These are phyloP conservation scores for Thymelicus acteon DNA, from an alignment of 2,888 invertebrate species.

Conservation along the genomic window DNA sequence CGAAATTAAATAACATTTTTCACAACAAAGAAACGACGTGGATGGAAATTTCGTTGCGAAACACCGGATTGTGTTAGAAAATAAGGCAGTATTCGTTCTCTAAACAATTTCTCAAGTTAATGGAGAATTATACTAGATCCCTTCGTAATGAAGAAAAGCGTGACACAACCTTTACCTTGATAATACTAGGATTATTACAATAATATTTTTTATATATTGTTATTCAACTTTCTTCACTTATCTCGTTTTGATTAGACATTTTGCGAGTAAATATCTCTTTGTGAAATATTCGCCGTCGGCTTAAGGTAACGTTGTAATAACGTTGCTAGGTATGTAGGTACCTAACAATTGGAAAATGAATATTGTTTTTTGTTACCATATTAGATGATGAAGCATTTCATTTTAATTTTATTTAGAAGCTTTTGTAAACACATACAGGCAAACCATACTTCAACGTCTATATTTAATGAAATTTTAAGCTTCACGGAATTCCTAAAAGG, in stretches of 20 bases:
- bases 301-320: slow-evolving; percentile 16
- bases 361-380: background rate
- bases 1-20: slow-evolving; percentile 82
- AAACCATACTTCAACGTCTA: background rate
- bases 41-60: slow-evolving; percentile 69
- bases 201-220: slow-evolving; percentile 25
- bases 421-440: background rate
- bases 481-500: background rate
- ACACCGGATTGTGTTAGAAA: slow-evolving; percentile 65
- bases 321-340: slow-evolving; percentile 2
- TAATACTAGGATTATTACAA: slow-evolving; percentile 31
- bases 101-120: slow-evolving; percentile 68
- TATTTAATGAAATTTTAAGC: slow-evolving; percentile 1
- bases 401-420: background rate
- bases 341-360: background rate
- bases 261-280: slow-evolving; percentile 10
- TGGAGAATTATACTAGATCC: slow-evolving; percentile 60
- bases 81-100: slow-evolving; percentile 69
- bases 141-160: slow-evolving; percentile 38
- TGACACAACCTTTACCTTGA: slow-evolving; percentile 29
- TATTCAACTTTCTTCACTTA: slow-evolving; percentile 10
- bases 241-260: slow-evolving; percentile 10
- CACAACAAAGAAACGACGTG: slow-evolving; percentile 77
- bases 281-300: slow-evolving; percentile 5
- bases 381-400: background rate